phyloP scores from a whole-genome alignment of 2,797 vertebrate genomes.

The Lateolabrax maculatus region DNA sequence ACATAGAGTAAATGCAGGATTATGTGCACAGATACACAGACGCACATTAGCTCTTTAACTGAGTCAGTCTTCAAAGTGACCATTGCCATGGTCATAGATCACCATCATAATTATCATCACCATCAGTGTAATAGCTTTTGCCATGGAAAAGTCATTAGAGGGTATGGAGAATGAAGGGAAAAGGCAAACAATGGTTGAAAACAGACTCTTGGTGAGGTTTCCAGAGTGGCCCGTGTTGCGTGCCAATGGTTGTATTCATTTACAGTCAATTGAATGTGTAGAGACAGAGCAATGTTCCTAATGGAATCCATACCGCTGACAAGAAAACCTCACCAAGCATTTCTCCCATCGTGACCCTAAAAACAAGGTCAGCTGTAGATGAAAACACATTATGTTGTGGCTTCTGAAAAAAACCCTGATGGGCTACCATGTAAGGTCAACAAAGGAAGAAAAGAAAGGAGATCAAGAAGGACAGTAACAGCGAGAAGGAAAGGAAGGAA shows the following conservation, averaged over 20 bases:
- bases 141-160: slow-evolving; percentile 59
- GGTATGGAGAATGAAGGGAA: slow-evolving; percentile 21
- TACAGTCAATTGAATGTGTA: slow-evolving; percentile 22
- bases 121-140: slow-evolving; percentile 43
- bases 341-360: neutral
- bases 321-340: slow-evolving; percentile 10
- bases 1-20: neutral
- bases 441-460: neutral
- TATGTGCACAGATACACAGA: neutral
- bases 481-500: neutral
- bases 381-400: neutral
- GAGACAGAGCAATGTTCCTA: slow-evolving; percentile 25
- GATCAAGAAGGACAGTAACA: neutral
- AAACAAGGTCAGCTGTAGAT: slow-evolving; percentile 14
- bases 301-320: slow-evolving; percentile 33
- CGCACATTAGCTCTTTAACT: slow-evolving; percentile 4
- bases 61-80: slow-evolving; percentile 26
- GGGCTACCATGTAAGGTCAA: neutral
- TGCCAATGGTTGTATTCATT: slow-evolving; percentile 42
- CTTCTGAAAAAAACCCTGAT: neutral
- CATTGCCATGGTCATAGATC: slow-evolving; percentile 36
- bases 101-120: slow-evolving; percentile 51
- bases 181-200: slow-evolving; percentile 59
- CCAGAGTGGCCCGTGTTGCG: slow-evolving; percentile 9
- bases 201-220: slow-evolving; percentile 49